Evolutionary conservation across 2,888 invertebrate species (phyloP), one percentile per base, ranked within the genome.

Genomic region (Phortica magna): DNA sequence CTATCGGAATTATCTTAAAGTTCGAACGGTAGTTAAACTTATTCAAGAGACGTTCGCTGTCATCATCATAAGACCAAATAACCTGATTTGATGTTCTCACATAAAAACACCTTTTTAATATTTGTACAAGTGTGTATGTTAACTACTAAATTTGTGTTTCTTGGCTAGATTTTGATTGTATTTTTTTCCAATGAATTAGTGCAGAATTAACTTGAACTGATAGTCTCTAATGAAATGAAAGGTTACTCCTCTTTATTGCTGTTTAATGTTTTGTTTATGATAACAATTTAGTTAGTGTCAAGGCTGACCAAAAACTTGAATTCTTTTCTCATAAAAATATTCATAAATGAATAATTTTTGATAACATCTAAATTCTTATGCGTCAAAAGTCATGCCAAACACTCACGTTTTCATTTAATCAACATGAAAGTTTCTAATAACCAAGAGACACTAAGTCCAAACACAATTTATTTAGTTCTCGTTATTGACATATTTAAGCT

Each of bases 371-470:
- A 53, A 10, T 53, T 53, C 7, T 53, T 14, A 10, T 53, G 3
- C 53, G 53, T 53, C 53, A 10, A 19, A 19, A 64, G 64, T 64
- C 64, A 64, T 64, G 64, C 39, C 64, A 64, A 39, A 64, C 39
- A 10, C 17, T 42, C 67, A 67, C 67, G 67, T 67, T 67, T 67
- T 67, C 3, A 9, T 41, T 17, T 67, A 41, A 65, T 39, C 65
- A 65, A n/a, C 39, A 12, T 65, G 39, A 14, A n/a, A n/a, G 42
- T n/a, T 22, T 17, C 17, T n/a, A 3, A 64, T 7, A 31, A 12
- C 64, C 64, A 31, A 31, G 19, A 4, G 19, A 7, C 14, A 65
- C n/a, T 31, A 65, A 7, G 42, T 41, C 17, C 6, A 31, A 42
- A 59, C 53, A 53, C 53, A 59, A 0, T 67, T 42, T 67, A n/a